phyloP scores from a whole-genome alignment of 1,140 invertebrate species.

The Orchestia grillus region DNA sequence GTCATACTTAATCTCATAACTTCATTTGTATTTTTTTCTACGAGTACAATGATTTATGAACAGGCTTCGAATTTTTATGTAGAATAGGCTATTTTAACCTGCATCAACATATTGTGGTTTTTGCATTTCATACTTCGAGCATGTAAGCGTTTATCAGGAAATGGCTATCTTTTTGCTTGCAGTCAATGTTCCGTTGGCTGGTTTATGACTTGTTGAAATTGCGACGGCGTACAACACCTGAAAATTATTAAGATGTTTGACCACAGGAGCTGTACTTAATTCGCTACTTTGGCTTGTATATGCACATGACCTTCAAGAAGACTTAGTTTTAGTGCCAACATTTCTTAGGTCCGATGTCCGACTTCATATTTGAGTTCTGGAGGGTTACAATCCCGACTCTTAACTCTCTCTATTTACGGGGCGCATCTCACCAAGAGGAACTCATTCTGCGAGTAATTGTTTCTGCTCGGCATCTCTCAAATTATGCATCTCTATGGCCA shows the following conservation, averaged over 20 bases:
- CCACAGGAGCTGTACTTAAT: neutral
- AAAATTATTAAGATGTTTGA: neutral
- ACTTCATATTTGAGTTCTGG: neutral
- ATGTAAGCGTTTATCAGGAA: neutral
- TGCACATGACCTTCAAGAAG: neutral
- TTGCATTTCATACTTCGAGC: neutral
- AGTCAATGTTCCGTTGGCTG: neutral
- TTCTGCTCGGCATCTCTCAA: neutral
- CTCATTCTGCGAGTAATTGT: neutral
- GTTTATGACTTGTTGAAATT: neutral
- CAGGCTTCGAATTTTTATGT: neutral
- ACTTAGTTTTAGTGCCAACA: neutral
- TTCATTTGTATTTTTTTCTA: neutral
- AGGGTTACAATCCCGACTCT: neutral
- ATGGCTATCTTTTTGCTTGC: neutral
- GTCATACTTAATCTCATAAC: neutral
- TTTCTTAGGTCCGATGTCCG: neutral
- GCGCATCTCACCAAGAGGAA: neutral
- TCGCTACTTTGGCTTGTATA: neutral
- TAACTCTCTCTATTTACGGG: neutral
- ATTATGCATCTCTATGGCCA: neutral
- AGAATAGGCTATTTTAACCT: neutral
- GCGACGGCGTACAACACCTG: neutral
- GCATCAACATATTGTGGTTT: neutral
- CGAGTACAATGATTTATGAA: neutral